Evolutionary conservation across 2,797 vertebrate genomes (phyloP).

Genomic region (Huso huso): DNA sequence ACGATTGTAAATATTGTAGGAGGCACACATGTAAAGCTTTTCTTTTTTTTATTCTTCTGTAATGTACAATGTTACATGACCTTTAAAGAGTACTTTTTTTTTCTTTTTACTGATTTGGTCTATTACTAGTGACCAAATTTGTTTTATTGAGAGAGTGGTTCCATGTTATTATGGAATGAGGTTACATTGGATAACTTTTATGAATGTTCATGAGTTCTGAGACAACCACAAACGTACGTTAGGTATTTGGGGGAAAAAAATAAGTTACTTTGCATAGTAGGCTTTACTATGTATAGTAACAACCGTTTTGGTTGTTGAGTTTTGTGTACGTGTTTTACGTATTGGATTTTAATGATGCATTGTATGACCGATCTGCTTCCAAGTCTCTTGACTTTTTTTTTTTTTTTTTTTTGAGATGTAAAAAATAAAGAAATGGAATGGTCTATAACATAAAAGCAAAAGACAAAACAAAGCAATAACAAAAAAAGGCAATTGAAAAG

Average conservation of each 20-base stretch:
- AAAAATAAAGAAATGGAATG: slow-evolving; percentile 97
- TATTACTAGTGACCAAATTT: slow-evolving; percentile 56
- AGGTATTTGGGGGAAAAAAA: slow-evolving; percentile 34
- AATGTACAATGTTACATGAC: slow-evolving; percentile 47
- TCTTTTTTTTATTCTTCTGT: slow-evolving; percentile 28
- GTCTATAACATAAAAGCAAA: slow-evolving; percentile 60
- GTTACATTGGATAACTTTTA: slow-evolving; percentile 69
- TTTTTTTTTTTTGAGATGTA: slow-evolving; percentile 85
- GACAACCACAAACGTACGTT: slow-evolving; percentile 23
- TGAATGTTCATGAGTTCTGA: slow-evolving; percentile 59
- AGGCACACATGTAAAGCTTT: slow-evolving; percentile 73
- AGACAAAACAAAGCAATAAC: slow-evolving; percentile 12
- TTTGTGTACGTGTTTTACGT: slow-evolving; percentile 98
- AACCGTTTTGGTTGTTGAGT: slow-evolving; percentile 44
- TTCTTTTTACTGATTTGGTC: slow-evolving; percentile 69
- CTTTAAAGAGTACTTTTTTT: slow-evolving; percentile 59
- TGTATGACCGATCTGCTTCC: slow-evolving; percentile 93
- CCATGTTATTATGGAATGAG: slow-evolving; percentile 68
- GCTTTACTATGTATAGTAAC: slow-evolving; percentile 69
- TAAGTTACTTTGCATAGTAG: slow-evolving; percentile 74
- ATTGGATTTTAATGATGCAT: slow-evolving; percentile 85
- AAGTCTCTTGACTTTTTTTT: slow-evolving; percentile 69
- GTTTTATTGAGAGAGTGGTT: slow-evolving; percentile 52
- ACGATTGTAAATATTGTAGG: slow-evolving; percentile 69
- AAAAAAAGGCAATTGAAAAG: slow-evolving; percentile 20